These are phyloP conservation scores for Engystomops pustulosus DNA, from an alignment of 2,113 vertebrate genomes.

Conservation along the genomic window DNA sequence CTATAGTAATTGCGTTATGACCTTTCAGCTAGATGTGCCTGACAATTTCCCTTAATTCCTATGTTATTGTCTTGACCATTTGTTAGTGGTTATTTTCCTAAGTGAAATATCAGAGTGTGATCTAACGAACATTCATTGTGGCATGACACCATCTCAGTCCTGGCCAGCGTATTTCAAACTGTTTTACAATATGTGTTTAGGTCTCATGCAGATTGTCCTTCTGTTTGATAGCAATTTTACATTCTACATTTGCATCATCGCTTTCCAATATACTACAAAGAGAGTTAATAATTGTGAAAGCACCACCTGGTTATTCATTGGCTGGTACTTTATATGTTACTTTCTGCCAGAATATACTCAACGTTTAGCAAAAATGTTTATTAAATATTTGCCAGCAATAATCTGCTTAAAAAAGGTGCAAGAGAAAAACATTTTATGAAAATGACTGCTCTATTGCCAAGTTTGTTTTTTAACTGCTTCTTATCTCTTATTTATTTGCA, in stretches of 20 bases:
- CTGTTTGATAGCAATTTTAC: slow-evolving; percentile 21
- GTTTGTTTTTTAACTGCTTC: background rate
- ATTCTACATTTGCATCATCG: background rate
- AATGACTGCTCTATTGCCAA: background rate
- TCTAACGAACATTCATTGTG: background rate
- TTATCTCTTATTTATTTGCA: too few species aligned
- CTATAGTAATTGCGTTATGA: too few species aligned
- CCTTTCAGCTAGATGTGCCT: too few species aligned
- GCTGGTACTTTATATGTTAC: background rate
- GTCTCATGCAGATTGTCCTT: slow-evolving; percentile 40
- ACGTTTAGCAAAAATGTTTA: background rate
- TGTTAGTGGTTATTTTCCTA: background rate
- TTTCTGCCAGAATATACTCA: background rate
- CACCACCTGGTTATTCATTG: background rate
- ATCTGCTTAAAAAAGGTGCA: background rate
- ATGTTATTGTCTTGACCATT: background rate
- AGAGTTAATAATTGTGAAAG: background rate
- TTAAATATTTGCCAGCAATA: background rate
- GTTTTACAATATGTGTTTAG: slow-evolving; percentile 23
- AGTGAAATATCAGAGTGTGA: slow-evolving; percentile 13
- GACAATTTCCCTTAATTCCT: background rate
- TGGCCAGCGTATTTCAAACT: slow-evolving; percentile 16
- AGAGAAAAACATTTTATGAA: background rate
- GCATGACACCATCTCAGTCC: background rate
- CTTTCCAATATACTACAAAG: background rate